Conservation (phyloP, 1,140 invertebrate genomes). For the Penaeus chinensis region DNA sequence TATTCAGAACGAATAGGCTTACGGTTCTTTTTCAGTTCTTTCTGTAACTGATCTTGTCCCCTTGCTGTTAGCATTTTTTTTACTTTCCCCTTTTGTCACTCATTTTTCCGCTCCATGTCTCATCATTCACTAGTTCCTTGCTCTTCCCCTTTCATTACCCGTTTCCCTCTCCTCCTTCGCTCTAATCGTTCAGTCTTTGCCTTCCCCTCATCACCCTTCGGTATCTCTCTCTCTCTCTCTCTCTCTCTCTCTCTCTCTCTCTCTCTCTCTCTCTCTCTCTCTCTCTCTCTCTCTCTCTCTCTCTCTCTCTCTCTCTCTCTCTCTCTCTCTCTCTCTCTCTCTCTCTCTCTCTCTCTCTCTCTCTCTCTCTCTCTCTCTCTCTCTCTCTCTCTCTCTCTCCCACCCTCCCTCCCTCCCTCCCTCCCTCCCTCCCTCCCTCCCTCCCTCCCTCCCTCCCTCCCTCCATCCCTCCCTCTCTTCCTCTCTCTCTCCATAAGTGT, state of each 20-base stretch:
- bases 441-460: constrained; percentile 25
- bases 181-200: not conserved
- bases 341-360: not conserved
- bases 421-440: constrained; percentile 15
- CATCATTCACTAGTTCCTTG: not conserved
- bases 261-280: no score
- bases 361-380: not conserved
- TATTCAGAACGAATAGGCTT: no score
- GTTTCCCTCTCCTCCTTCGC: not conserved
- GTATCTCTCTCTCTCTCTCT: not conserved
- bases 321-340: not conserved
- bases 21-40: no score
- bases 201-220: not conserved
- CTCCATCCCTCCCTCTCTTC: constrained; percentile 11
- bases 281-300: not conserved
- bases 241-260: not conserved
- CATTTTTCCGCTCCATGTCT: not conserved
- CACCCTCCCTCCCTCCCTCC: not conserved
- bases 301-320: constrained; percentile 8
- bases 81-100: not conserved
- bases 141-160: not conserved
- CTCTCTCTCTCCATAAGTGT: not conserved
- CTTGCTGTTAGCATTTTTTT: no score
- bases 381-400: constrained; percentile 8
- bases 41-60: no score